These are phyloP conservation scores for Pristiophorus japonicus DNA, from an alignment of 2,113 vertebrate species.

Conservation along the genomic window DNA sequence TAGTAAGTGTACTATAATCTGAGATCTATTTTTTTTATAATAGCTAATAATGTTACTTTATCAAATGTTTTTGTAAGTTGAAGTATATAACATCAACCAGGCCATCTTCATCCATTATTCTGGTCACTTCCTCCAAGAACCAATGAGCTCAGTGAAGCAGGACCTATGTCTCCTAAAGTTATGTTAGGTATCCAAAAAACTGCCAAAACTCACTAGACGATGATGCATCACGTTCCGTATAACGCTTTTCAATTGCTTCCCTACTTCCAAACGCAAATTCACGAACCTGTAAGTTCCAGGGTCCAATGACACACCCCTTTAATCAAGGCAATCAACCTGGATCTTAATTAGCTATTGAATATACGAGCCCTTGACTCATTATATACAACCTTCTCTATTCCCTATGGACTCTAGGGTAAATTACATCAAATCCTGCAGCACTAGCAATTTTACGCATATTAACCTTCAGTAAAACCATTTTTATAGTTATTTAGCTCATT, in stretches of 20 bases:
- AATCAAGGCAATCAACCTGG: not conserved
- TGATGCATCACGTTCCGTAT: not conserved
- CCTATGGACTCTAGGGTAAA: not conserved
- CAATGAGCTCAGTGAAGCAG: not conserved
- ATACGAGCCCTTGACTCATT: not conserved
- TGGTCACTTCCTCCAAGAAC: not conserved
- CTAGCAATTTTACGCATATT: not conserved
- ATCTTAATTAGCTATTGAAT: not conserved
- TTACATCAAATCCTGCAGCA: not conserved
- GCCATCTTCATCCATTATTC: not conserved
- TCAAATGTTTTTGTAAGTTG: not conserved
- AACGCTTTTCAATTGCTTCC: not conserved
- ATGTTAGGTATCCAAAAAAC: not conserved
- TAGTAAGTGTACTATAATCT: not conserved
- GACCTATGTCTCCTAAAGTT: not conserved
- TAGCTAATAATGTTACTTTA: not conserved
- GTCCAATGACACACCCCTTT: not conserved
- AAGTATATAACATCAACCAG: not conserved
- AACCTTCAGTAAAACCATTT: not conserved
- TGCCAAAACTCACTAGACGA: not conserved
- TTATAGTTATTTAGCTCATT: not conserved
- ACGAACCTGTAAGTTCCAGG: not conserved
- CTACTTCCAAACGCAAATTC: not conserved
- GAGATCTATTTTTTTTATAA: not conserved
- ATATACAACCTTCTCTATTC: not conserved